A percentile compares a stretch with the other conserved stretches of the same genome.
Evolutionary conservation across 2,888 invertebrate species (phyloP).

Genomic region (Laspeyria flexula): DNA sequence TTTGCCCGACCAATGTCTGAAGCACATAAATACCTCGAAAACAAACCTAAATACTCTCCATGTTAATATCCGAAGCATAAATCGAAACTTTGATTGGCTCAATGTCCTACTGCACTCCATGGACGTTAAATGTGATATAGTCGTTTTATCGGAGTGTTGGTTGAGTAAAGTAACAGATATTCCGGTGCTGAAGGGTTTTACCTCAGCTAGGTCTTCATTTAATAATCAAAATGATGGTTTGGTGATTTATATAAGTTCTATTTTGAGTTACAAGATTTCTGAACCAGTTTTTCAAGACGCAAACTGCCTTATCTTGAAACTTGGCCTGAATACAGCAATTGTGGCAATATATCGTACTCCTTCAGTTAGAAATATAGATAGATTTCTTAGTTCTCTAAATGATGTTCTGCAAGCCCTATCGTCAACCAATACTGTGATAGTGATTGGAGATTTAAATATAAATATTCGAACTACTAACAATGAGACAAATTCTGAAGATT

Average conservation of each 20-base stretch:
- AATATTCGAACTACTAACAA: background rate
- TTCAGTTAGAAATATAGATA: background rate
- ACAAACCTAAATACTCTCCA: background rate
- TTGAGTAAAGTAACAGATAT: background rate
- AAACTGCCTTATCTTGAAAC: background rate
- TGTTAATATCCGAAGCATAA: background rate
- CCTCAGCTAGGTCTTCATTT: background rate
- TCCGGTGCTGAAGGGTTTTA: background rate
- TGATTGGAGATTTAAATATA: slow-evolving; percentile 1
- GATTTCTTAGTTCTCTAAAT: background rate
- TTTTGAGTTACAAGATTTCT: background rate
- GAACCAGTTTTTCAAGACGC: background rate
- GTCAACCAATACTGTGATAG: background rate
- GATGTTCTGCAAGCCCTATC: background rate
- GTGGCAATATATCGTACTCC: background rate
- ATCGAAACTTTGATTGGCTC: background rate
- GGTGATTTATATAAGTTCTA: background rate
- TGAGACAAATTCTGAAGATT: background rate
- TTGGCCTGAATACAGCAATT: background rate
- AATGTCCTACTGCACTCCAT: background rate
- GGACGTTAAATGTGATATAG: background rate
- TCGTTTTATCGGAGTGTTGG: background rate
- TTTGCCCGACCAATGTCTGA: no score
- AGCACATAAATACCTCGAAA: no score
- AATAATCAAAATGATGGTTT: background rate